These are phyloP conservation scores for Mesoclemmys tuberculata DNA, from an alignment of 2,113 vertebrate species.

Conservation along the genomic window DNA sequence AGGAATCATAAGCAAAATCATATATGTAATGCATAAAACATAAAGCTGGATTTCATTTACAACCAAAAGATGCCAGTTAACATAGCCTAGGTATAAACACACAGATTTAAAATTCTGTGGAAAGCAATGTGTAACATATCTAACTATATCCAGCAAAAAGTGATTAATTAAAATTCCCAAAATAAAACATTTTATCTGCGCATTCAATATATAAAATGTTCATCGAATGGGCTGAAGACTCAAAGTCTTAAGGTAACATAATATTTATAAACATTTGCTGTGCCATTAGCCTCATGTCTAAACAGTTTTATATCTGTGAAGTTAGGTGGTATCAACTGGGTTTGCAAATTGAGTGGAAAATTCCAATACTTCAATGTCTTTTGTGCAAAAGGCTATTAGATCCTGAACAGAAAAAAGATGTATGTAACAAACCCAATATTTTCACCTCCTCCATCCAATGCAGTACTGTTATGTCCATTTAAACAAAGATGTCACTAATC, in stretches of 20 bases:
- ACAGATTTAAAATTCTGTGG: constrained; percentile 1
- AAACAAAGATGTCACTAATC: constrained; percentile 13
- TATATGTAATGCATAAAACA: constrained; percentile 18
- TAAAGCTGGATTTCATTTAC: constrained; percentile 1
- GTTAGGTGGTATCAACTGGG: constrained; percentile 12
- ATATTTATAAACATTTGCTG: constrained; percentile 48
- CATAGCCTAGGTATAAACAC: background rate
- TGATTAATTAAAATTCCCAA: constrained; percentile 3
- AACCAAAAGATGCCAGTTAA: constrained; percentile 18
- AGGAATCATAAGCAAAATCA: constrained; percentile 38
- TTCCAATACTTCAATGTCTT: background rate
- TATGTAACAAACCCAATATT: background rate
- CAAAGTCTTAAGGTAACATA: constrained; percentile 45
- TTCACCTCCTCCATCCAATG: background rate
- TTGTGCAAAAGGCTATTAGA: background rate
- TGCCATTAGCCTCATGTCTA: constrained; percentile 10
- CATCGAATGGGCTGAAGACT: constrained; percentile 47
- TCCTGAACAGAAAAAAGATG: background rate
- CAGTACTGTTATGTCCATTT: background rate
- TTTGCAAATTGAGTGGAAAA: constrained; percentile 35
- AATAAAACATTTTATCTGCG: background rate
- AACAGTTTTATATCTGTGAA: background rate
- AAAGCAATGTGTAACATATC: background rate
- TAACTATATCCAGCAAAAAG: constrained; percentile 19
- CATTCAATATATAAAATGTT: background rate